Conservation (phyloP, 2,113 vertebrate species). For the Pseudorectes ferrugineus region DNA sequence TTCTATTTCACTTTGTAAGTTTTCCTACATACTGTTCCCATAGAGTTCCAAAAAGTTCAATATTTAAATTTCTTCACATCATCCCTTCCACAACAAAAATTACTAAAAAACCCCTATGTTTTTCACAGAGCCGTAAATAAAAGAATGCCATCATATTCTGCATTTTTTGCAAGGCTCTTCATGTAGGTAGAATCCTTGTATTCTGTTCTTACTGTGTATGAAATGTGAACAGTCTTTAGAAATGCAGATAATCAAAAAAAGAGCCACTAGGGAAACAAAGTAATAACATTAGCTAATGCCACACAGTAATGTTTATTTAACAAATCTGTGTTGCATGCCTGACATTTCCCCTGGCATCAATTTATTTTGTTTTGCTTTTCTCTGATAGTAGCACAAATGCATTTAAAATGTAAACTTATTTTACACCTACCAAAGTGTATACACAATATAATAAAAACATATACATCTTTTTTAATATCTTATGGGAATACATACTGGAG, state of each 20-base stretch:
- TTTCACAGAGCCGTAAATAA: neutral
- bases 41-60: neutral
- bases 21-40: neutral
- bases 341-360: conserved; percentile 64
- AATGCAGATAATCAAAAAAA: conserved; percentile 63
- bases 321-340: conserved; percentile 52
- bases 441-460: conserved; percentile 62
- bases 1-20: neutral
- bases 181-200: neutral
- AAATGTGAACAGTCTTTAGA: conserved; percentile 25
- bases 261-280: conserved; percentile 52
- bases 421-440: conserved; percentile 50
- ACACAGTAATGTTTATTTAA: conserved; percentile 68
- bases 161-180: neutral
- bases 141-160: neutral
- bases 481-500: conserved; percentile 36
- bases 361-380: conserved; percentile 68
- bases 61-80: neutral
- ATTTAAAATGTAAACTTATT: conserved; percentile 67
- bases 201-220: neutral
- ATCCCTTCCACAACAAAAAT: neutral
- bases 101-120: neutral
- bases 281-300: conserved; percentile 59
- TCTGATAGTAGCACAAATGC: conserved; percentile 28
- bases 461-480: conserved; percentile 60